Evolutionary conservation across 2,888 invertebrate species (phyloP).

Genomic region (Cheilosia scutellata): DNA sequence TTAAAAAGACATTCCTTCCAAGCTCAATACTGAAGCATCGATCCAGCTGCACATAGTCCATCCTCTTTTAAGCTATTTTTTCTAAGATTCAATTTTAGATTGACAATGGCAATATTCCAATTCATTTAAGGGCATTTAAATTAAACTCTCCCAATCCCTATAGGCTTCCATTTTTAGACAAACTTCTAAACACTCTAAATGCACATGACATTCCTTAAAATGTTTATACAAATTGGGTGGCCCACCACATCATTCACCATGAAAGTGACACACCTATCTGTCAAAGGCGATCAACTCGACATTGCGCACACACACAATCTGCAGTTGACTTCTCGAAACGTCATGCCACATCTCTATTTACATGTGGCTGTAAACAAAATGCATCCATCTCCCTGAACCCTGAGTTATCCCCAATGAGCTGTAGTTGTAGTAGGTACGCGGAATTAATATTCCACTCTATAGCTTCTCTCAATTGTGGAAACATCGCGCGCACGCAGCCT

Average conservation of each 20-base stretch:
- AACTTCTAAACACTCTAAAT: conserved; percentile 23
- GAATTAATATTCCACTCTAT: conserved; percentile 52
- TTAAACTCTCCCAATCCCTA: neutral
- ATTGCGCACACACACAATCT: conserved; percentile 12
- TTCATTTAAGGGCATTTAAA: neutral
- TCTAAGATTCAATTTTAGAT: neutral
- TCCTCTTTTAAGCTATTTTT: too few species aligned
- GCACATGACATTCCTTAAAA: conserved; percentile 9
- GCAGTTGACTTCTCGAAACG: conserved; percentile 16
- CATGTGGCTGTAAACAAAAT: conserved; percentile 42
- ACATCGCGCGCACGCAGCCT: conserved; percentile 29
- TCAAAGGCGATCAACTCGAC: conserved; percentile 56
- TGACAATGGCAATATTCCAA: neutral
- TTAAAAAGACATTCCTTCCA: too few species aligned
- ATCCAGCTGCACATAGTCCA: too few species aligned
- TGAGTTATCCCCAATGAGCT: neutral
- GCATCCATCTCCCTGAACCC: conserved; percentile 29
- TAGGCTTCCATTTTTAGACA: neutral
- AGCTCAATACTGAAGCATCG: too few species aligned
- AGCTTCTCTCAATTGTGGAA: conserved; percentile 41
- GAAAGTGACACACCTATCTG: conserved; percentile 74
- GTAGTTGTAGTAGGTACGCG: conserved; percentile 8
- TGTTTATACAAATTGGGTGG: conserved; percentile 67
- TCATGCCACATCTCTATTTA: conserved; percentile 44
- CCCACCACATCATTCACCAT: conserved; percentile 71